These are phyloP conservation scores for Hydrozoanthus tunicans DNA, from an alignment of 64 coral and sea anemone species.

Conservation along the genomic window DNA sequence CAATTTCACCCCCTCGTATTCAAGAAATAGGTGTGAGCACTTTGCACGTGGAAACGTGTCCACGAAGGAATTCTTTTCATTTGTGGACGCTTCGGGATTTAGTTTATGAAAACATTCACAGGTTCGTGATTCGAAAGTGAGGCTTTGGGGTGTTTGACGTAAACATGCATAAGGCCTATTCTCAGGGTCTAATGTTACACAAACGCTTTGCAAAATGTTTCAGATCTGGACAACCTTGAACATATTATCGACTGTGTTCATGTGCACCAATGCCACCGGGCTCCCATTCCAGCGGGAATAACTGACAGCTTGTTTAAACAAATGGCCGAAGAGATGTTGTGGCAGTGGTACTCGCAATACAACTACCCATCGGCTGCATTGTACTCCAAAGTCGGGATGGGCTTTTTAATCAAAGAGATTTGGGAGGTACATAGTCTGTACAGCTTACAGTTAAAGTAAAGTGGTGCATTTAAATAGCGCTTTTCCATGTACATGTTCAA, in stretches of 20 bases:
- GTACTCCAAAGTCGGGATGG: slow-evolving; percentile 53
- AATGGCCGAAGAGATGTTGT: slow-evolving; percentile 23
- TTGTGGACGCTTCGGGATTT: too few relatives aligned
- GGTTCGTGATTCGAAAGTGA: too few relatives aligned
- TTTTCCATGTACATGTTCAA: too few relatives aligned
- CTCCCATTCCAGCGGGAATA: neutral
- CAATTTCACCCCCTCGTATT: too few relatives aligned
- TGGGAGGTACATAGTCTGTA: slow-evolving; percentile 5
- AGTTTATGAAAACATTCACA: too few relatives aligned
- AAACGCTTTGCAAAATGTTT: neutral
- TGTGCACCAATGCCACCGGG: slow-evolving; percentile 26
- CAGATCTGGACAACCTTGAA: slow-evolving; percentile 4
- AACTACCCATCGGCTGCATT: slow-evolving; percentile 15
- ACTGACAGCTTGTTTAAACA: slow-evolving; percentile 13
- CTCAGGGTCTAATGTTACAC: neutral
- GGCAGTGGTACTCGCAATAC: slow-evolving; percentile 55
- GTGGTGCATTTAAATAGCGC: too few relatives aligned
- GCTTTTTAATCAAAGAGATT: slow-evolving; percentile 51
- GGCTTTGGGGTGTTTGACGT: too few relatives aligned
- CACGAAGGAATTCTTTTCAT: too few relatives aligned
- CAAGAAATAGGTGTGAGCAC: too few relatives aligned
- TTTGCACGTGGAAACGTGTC: too few relatives aligned
- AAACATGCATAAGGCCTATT: too few relatives aligned
- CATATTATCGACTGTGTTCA: slow-evolving; percentile 33
- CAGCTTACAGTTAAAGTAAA: too few relatives aligned